A percentile compares a stretch with the other conserved stretches of the same genome.
phyloP scores from a whole-genome alignment of 2,888 invertebrate genomes.

The Parochlus steinenii region DNA sequence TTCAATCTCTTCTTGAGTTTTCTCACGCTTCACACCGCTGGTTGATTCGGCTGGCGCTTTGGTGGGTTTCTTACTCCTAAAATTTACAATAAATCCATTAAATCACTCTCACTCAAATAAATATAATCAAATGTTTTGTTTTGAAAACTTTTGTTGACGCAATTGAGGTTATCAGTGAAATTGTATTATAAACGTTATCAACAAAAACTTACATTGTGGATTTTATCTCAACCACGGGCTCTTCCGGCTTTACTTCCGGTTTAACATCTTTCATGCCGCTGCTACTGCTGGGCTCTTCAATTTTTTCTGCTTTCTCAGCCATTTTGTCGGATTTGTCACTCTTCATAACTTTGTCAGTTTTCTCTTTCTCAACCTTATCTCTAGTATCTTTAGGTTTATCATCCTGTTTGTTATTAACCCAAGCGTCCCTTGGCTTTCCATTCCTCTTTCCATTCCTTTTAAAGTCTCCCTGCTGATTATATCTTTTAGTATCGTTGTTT shows the following conservation, averaged over 20 bases:
- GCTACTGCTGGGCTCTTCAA: no score
- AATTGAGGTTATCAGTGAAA: neutral
- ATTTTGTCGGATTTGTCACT: neutral
- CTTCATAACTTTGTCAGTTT: neutral
- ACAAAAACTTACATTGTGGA: neutral
- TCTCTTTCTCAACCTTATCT: neutral
- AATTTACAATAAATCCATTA: no score
- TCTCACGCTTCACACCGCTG: constrained; percentile 2
- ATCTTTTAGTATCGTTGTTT: neutral
- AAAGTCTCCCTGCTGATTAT: neutral
- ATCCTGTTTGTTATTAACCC: neutral
- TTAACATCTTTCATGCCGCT: no score
- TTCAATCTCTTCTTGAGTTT: constrained; percentile 14
- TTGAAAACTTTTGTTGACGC: neutral
- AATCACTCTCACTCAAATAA: no score
- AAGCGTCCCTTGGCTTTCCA: neutral
- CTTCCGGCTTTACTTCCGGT: neutral
- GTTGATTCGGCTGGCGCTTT: neutral
- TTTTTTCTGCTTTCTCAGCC: neutral
- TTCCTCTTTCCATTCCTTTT: neutral
- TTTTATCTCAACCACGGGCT: neutral
- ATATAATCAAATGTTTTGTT: no score
- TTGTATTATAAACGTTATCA: neutral
- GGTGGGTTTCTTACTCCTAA: neutral
- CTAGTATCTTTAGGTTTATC: neutral